A percentile compares a stretch with the other conserved stretches of the same genome.
Conservation (phyloP, 2,888 invertebrate genomes). For the Dione juno region DNA sequence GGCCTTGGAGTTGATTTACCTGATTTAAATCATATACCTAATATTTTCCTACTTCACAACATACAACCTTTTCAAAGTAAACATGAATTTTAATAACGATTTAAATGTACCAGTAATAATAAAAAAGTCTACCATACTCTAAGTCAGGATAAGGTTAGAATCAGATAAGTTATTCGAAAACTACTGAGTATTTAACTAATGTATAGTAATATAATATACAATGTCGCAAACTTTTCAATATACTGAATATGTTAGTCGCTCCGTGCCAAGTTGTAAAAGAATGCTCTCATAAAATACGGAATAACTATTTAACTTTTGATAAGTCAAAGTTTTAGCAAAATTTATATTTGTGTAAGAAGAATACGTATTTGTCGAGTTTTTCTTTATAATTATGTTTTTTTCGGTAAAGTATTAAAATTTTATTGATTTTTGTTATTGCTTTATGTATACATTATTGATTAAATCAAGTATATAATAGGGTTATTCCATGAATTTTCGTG, state of each 20-base stretch:
- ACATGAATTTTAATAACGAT: background rate
- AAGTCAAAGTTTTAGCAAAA: constrained; percentile 26
- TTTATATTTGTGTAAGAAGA: constrained; percentile 25
- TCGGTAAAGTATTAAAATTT: no score
- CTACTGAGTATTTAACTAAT: constrained; percentile 26
- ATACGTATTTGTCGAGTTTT: constrained; percentile 17
- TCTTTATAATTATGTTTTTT: background rate
- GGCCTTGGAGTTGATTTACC: no score
- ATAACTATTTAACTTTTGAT: constrained; percentile 36
- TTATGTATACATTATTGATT: no score
- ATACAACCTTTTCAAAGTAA: no score
- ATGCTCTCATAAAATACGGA: constrained; percentile 34
- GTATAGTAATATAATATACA: constrained; percentile 23
- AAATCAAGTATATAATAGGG: no score
- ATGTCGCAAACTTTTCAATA: constrained; percentile 37
- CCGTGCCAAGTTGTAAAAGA: constrained; percentile 30
- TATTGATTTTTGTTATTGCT: no score
- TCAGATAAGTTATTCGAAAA: constrained; percentile 9
- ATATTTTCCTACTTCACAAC: no score
- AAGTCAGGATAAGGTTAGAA: background rate
- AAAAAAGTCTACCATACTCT: background rate
- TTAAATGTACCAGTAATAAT: background rate
- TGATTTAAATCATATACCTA: no score
- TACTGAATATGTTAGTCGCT: constrained; percentile 35
- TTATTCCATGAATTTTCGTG: no score